A percentile compares a stretch with the other conserved stretches of the same genome.
Conservation (phyloP, 1,140 invertebrate species). For the Drosophila chauvacae region DNA sequence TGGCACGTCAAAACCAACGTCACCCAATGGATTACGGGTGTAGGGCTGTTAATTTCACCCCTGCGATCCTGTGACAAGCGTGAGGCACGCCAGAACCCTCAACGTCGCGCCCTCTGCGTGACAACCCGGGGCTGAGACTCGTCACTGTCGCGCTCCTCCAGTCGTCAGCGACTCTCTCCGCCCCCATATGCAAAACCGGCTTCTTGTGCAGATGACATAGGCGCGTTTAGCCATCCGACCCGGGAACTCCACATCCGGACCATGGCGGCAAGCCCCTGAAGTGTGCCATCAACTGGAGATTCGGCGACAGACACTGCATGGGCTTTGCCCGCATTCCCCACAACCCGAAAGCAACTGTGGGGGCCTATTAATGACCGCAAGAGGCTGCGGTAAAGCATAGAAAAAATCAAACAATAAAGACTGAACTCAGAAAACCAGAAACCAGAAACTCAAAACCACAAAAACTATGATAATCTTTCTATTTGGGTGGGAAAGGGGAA, state of each 20-base stretch:
- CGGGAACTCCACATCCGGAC: constrained; percentile 1
- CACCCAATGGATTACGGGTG: constrained; percentile 12
- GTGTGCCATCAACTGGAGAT: constrained; percentile 48
- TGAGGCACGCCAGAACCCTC: constrained; percentile 65
- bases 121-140: constrained; percentile 38
- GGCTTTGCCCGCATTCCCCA: constrained; percentile 41
- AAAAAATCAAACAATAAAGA: constrained; percentile 20
- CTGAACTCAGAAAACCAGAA: constrained; percentile 53
- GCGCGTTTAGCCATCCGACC: constrained; percentile 52
- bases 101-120: constrained; percentile 1
- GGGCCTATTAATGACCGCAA: constrained; percentile 65
- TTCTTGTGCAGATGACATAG: constrained; percentile 65
- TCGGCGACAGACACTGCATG: constrained; percentile 27
- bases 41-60: constrained; percentile 37
- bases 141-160: constrained; percentile 60
- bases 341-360: constrained; percentile 26
- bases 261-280: constrained; percentile 24
- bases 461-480: constrained; percentile 6
- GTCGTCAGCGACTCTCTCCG: constrained; percentile 39
- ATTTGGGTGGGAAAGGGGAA: neutral
- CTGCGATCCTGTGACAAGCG: constrained; percentile 38
- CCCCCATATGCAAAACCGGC: constrained; percentile 26
- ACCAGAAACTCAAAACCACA: constrained; percentile 9
- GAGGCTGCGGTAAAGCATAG: constrained; percentile 18
- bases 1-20: constrained; percentile 59